Conservation (phyloP, 1,140 invertebrate genomes). For the Diorhabda elongata region DNA sequence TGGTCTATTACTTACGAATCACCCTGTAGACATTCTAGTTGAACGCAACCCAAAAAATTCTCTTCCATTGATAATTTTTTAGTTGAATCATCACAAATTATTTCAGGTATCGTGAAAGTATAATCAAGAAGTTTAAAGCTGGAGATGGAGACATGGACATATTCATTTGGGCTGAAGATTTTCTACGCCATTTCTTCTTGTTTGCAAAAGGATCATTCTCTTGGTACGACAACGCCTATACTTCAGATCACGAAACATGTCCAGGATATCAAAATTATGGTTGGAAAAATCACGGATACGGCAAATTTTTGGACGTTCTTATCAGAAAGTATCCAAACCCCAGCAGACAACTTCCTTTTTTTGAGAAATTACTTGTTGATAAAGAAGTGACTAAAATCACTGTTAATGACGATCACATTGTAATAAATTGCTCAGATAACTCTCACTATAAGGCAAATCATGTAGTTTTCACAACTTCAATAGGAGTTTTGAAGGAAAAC, state of each 20-base stretch:
- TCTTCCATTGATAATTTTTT: too few species aligned
- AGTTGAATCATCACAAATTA: too few species aligned
- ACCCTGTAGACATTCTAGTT: too few species aligned
- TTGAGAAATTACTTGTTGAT: slow-evolving; percentile 33
- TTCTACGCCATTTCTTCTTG: slow-evolving; percentile 12
- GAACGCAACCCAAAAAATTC: too few species aligned
- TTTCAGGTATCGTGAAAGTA: too few species aligned
- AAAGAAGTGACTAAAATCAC: slow-evolving; percentile 33
- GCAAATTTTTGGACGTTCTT: slow-evolving; percentile 37
- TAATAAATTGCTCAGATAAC: slow-evolving; percentile 49
- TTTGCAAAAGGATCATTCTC: slow-evolving; percentile 25
- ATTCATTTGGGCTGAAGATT: slow-evolving; percentile 6
- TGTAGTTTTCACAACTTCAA: slow-evolving; percentile 64
- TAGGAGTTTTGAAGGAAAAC: slow-evolving; percentile 66
- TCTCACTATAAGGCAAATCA: slow-evolving; percentile 56
- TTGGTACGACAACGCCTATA: slow-evolving; percentile 24
- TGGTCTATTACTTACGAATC: too few species aligned
- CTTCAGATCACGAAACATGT: slow-evolving; percentile 23
- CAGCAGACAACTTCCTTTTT: slow-evolving; percentile 26
- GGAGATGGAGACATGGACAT: neutral
- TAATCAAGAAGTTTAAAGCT: too few species aligned
- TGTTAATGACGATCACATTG: slow-evolving; percentile 48
- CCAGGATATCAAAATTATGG: slow-evolving; percentile 29
- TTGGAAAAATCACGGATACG: slow-evolving; percentile 40
- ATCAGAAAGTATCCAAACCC: slow-evolving; percentile 36